Evolutionary conservation across 2,888 invertebrate species (phyloP).

Genomic region (Malthinus seriepunctatus): DNA sequence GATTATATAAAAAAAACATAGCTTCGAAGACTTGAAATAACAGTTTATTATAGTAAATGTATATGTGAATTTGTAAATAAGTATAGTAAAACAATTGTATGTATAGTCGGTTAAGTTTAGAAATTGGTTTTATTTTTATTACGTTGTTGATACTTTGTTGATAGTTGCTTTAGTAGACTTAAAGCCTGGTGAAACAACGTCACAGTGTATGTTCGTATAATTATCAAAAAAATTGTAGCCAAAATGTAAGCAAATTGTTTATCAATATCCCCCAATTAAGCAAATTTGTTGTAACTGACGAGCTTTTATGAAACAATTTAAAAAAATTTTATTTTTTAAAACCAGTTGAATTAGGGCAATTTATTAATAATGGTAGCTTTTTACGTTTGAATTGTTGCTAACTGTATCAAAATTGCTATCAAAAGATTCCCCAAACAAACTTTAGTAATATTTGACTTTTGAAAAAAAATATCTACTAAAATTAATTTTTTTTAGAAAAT

Average conservation of each 20-base stretch:
- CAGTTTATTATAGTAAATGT: conserved; percentile 34
- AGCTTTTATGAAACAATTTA: too few relatives aligned
- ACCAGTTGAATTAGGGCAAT: too few relatives aligned
- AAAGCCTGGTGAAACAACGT: conserved; percentile 24
- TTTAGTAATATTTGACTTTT: too few relatives aligned
- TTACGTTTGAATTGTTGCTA: too few relatives aligned
- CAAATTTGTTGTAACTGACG: background rate
- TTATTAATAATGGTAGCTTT: too few relatives aligned
- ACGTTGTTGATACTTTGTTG: conserved; percentile 31
- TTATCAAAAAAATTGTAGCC: background rate
- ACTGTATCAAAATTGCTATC: too few relatives aligned
- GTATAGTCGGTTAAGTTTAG: conserved; percentile 42
- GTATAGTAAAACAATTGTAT: conserved; percentile 36
- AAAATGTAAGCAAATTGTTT: background rate
- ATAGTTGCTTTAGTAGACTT: conserved; percentile 27
- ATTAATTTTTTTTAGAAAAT: too few relatives aligned
- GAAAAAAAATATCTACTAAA: too few relatives aligned
- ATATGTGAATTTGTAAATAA: conserved; percentile 47
- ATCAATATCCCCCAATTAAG: too few relatives aligned
- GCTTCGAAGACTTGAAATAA: conserved; percentile 13
- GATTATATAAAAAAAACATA: conserved; percentile 29
- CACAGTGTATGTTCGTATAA: conserved; percentile 22
- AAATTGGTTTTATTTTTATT: conserved; percentile 33
- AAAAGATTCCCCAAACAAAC: too few relatives aligned
- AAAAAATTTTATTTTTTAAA: too few relatives aligned